phyloP scores from a whole-genome alignment of 2,113 vertebrate species.

The Hyperoodon ampullatus region DNA sequence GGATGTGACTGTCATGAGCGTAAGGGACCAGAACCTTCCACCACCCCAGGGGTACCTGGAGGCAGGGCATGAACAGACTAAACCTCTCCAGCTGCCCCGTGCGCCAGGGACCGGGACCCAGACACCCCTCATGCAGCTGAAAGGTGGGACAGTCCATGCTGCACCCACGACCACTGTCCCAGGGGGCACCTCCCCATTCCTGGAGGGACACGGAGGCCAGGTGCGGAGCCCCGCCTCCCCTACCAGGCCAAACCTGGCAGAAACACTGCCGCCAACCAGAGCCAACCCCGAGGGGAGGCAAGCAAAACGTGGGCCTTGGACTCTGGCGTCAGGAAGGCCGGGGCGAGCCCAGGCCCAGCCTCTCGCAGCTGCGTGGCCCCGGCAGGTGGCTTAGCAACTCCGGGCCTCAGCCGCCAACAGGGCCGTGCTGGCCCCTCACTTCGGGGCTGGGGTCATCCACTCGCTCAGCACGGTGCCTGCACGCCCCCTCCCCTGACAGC shows the following conservation, averaged over 20 bases:
- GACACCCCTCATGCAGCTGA: neutral
- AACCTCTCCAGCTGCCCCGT: too few relatives aligned
- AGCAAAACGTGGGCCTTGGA: rapidly evolving
- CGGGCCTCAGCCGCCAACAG: neutral
- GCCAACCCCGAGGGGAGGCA: neutral
- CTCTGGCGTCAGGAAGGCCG: neutral
- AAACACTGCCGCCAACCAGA: neutral
- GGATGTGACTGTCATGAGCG: neutral
- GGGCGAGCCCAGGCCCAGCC: neutral
- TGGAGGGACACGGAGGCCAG: neutral
- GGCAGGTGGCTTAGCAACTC: neutral
- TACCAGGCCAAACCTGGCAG: neutral
- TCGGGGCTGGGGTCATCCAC: neutral
- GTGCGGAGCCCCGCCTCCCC: neutral
- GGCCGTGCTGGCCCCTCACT: neutral
- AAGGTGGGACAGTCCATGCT: too few relatives aligned
- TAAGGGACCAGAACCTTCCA: neutral
- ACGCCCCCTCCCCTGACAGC: neutral
- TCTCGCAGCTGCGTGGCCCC: rapidly evolving
- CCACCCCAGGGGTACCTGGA: neutral
- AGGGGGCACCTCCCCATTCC: neutral
- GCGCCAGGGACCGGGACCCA: rapidly evolving
- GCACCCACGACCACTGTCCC: neutral
- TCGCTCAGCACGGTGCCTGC: rapidly evolving
- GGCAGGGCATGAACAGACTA: neutral